Percentiles rank a stretch among this genome's conserved stretches.
phyloP scores from a whole-genome alignment of 1,140 invertebrate species.

The Drosophila eugracilis region DNA sequence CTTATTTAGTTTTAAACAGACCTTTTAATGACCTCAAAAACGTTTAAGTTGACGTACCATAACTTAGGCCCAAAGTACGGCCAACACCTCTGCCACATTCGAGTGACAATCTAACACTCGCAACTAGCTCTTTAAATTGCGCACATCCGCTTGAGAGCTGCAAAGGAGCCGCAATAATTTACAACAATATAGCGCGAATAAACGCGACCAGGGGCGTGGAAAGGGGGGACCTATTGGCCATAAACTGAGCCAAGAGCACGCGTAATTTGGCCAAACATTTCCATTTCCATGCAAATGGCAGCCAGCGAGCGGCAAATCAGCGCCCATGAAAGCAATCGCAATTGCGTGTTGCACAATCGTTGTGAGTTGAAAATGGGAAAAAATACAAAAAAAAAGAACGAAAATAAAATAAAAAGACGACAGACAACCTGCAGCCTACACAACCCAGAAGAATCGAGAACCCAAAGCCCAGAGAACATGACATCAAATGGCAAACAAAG shows the following conservation, averaged over 20 bases:
- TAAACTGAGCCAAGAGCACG: slow-evolving; percentile 77
- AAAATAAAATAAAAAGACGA: slow-evolving; percentile 28
- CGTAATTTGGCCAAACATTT: slow-evolving; percentile 67
- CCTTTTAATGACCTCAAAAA: neutral
- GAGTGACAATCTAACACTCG: slow-evolving; percentile 64
- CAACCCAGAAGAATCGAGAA: slow-evolving; percentile 42
- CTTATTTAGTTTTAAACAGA: no score
- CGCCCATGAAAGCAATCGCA: slow-evolving; percentile 67
- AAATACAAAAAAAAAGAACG: neutral
- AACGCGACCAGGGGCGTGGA: slow-evolving; percentile 56
- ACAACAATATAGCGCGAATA: slow-evolving; percentile 69
- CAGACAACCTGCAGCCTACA: slow-evolving; percentile 68
- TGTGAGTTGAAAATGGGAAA: slow-evolving; percentile 14
- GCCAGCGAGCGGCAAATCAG: slow-evolving; percentile 62
- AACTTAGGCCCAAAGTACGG: slow-evolving; percentile 13
- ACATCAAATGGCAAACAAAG: slow-evolving; percentile 81
- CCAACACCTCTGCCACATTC: slow-evolving; percentile 23
- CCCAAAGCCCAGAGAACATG: slow-evolving; percentile 69
- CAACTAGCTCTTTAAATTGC: slow-evolving; percentile 59
- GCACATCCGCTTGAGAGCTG: slow-evolving; percentile 57
- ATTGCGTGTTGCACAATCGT: slow-evolving; percentile 81
- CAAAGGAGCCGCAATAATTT: slow-evolving; percentile 74
- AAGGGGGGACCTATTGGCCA: slow-evolving; percentile 58
- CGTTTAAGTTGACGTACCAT: slow-evolving; percentile 5
- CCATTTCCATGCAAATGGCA: slow-evolving; percentile 75